These are phyloP conservation scores for Drosophila tripunctata DNA, from an alignment of 2,888 invertebrate genomes.

Conservation along the genomic window DNA sequence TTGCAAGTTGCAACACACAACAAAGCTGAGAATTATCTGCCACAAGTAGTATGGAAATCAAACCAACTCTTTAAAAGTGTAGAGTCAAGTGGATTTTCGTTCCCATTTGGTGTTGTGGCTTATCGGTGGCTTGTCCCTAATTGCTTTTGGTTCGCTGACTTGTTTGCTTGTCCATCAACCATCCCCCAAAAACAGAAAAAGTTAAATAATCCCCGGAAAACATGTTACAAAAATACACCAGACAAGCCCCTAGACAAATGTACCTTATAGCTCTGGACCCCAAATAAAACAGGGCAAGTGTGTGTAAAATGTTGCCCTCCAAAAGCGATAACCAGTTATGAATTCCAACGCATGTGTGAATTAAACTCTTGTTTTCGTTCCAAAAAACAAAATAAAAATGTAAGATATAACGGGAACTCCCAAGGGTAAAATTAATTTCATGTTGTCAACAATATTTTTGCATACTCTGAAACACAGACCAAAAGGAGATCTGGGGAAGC, in stretches of 20 bases:
- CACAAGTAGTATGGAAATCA: slow-evolving; percentile 16
- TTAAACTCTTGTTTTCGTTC: slow-evolving; percentile 28
- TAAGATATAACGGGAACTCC: slow-evolving; percentile 25
- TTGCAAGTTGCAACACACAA: slow-evolving; percentile 20
- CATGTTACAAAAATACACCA: slow-evolving; percentile 24
- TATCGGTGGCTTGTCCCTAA: slow-evolving; percentile 49
- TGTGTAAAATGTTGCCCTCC: slow-evolving; percentile 15
- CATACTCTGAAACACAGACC: slow-evolving; percentile 29
- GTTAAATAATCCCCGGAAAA: slow-evolving; percentile 2
- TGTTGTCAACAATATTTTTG: slow-evolving; percentile 70
- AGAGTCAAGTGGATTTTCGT: slow-evolving; percentile 35
- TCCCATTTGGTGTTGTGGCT: slow-evolving; percentile 22
- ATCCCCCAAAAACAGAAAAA: background rate
- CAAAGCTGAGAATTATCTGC: slow-evolving; percentile 10
- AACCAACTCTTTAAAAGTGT: slow-evolving; percentile 2
- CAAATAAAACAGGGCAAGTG: slow-evolving; percentile 4
- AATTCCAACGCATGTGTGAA: slow-evolving; percentile 53
- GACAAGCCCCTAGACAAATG: slow-evolving; percentile 31
- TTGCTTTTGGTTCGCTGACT: slow-evolving; percentile 52
- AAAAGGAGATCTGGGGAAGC: slow-evolving; percentile 1
- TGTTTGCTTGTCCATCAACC: slow-evolving; percentile 8
- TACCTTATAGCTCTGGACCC: slow-evolving; percentile 9
- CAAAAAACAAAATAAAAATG: slow-evolving; percentile 8
- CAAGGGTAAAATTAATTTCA: slow-evolving; percentile 66
- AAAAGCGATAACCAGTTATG: slow-evolving; percentile 42